Base-by-base conservation (phyloP, 1,140 invertebrate genomes). In the Anthonomus grandis region DNA sequence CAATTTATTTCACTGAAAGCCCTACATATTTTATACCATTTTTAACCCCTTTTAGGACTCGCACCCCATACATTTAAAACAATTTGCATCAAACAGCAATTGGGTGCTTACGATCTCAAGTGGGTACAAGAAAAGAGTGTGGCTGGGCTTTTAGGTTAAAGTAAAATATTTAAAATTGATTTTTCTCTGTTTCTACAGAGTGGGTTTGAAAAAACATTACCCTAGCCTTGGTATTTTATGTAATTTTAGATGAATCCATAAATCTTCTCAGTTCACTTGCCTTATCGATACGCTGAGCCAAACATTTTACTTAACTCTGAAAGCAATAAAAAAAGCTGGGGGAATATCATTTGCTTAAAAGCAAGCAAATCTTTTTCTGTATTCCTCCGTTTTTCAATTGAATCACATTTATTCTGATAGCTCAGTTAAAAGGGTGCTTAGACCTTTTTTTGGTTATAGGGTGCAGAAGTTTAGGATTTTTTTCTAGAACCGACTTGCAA, bases 51-150 rank as follows among this genome's bases (percentile, higher is more conserved):
- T n/a, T n/a, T n/a, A n/a, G n/a, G n/a, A n/a, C n/a, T n/a, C n/a
- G n/a, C n/a, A n/a, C n/a, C n/a, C n/a, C n/a, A n/a, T n/a, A n/a
- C n/a, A n/a, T n/a, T n/a, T n/a, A n/a, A n/a, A 49, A 34, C 25
- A 49, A 49, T 49, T 49, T 49, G 47, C 47, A 49, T 49, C 47
- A 49, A 49, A 49, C 47, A 22, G 17, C 47, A 19, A 49, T 49
- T 37, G 47, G 38, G 47, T 37, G 47, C 47, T 49, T 34, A 37
- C 9, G 19, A 22, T 37, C 38, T 49, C 22, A 21, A 49, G 31
- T 36, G 19, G 19, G 25, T 37, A 49, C 47, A 49, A 22, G 31
- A 19, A 49, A 49, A 49, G 34, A 49, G 47, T 49, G 47, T 49
- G 47, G 47, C 27, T 49, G 19, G 47, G 45, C 45, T 47, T 47